phyloP scores from a whole-genome alignment of 1,140 invertebrate genomes.

The Meloidogyne hapla region DNA sequence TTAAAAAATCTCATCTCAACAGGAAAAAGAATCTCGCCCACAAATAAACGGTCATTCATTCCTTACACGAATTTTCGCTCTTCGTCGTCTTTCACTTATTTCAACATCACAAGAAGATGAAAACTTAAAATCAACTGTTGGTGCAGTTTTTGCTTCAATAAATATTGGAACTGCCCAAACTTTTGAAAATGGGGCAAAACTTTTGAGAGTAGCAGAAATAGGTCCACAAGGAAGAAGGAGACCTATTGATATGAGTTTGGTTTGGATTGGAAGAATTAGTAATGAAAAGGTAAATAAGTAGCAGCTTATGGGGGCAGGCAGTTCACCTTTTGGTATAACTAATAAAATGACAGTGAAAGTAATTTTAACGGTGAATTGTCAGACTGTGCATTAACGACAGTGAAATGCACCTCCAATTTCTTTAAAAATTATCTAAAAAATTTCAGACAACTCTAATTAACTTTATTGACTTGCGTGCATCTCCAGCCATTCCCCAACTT shows the following conservation, averaged over 20 bases:
- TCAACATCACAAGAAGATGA: background rate
- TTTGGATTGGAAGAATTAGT: conserved; percentile 17
- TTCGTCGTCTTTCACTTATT: conserved; percentile 17
- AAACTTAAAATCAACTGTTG: background rate
- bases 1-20: no score
- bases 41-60: conserved; percentile 12
- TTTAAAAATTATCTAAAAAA: background rate
- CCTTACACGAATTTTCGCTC: conserved; percentile 16
- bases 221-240: background rate
- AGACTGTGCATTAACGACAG: no score
- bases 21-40: conserved; percentile 19
- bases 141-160: conserved; percentile 17
- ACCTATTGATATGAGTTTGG: background rate
- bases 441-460: conserved; percentile 11
- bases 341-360: no score
- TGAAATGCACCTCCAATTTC: no score
- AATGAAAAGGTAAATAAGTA: conserved; percentile 22
- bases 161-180: conserved; percentile 1
- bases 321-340: no score
- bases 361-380: no score
- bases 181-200: conserved; percentile 16
- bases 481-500: conserved; percentile 15
- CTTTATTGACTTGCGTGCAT: conserved; percentile 24
- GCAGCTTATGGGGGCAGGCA: no score
- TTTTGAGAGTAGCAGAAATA: conserved; percentile 16